These are phyloP conservation scores for Diachasma alloeum DNA, from an alignment of 1,140 invertebrate genomes.

Conservation along the genomic window DNA sequence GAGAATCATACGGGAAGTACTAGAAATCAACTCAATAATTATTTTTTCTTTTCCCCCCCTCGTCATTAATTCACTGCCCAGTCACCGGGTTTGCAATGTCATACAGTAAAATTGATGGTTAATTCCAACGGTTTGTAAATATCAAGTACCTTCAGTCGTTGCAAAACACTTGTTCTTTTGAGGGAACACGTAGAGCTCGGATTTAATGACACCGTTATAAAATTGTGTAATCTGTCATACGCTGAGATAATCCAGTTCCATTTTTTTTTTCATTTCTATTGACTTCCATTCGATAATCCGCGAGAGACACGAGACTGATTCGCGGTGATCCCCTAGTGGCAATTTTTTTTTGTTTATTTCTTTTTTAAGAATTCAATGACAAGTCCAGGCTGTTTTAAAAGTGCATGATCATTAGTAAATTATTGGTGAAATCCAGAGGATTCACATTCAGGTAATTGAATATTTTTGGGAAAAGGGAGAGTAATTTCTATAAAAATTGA, in stretches of 20 bases:
- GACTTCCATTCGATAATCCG: constrained; percentile 19
- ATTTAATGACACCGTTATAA: background rate
- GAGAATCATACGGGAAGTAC: constrained; percentile 3
- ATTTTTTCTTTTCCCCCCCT: background rate
- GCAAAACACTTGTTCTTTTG: background rate
- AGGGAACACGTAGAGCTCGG: background rate
- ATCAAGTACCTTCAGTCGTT: background rate
- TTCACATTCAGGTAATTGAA: too few relatives aligned
- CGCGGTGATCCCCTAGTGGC: constrained; percentile 12
- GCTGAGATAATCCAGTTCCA: background rate
- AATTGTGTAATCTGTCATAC: background rate
- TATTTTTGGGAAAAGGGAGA: too few relatives aligned
- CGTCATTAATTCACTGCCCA: background rate
- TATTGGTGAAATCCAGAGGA: too few relatives aligned
- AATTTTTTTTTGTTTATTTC: background rate
- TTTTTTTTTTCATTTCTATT: constrained; percentile 8
- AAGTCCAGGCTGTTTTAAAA: background rate
- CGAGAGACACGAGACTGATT: constrained; percentile 30
- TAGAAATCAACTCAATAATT: background rate
- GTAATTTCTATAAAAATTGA: too few relatives aligned
- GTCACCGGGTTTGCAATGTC: background rate
- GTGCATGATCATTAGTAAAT: background rate
- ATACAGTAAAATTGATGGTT: background rate
- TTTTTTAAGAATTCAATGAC: background rate
- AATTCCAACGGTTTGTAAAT: background rate